These are phyloP conservation scores for Panopea generosa DNA, from an alignment of 2,888 invertebrate genomes.

Conservation along the genomic window DNA sequence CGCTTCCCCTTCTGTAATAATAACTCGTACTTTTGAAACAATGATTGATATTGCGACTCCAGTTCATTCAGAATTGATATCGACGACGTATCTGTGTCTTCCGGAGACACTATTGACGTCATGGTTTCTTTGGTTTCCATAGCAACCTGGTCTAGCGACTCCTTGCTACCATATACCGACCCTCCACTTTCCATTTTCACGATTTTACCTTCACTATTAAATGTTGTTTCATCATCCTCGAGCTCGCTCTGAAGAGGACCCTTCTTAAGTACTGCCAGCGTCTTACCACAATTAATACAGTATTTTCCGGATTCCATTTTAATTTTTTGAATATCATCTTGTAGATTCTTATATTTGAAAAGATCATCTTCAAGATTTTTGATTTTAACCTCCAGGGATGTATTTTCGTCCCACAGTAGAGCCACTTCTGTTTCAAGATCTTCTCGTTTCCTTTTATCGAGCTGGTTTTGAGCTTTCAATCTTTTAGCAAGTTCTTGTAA, in stretches of 20 bases:
- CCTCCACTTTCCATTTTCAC: constrained; percentile 83
- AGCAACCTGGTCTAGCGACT: constrained; percentile 73
- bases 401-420: constrained; percentile 78
- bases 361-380: constrained; percentile 69
- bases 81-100: constrained; percentile 64
- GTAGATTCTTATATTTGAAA: constrained; percentile 67
- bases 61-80: constrained; percentile 82
- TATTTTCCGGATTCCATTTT: constrained; percentile 67
- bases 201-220: constrained; percentile 78
- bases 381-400: constrained; percentile 74
- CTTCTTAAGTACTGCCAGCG: constrained; percentile 47
- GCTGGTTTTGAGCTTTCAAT: constrained; percentile 75
- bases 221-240: constrained; percentile 79
- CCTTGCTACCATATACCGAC: constrained; percentile 82
- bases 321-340: constrained; percentile 71
- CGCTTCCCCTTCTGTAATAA: constrained; percentile 76
- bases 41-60: constrained; percentile 81
- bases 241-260: constrained; percentile 72
- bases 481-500: constrained; percentile 80
- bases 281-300: constrained; percentile 69
- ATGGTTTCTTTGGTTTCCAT: constrained; percentile 78
- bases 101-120: constrained; percentile 63
- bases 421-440: constrained; percentile 78
- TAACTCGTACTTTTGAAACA: constrained; percentile 82
- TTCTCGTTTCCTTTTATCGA: constrained; percentile 78